phyloP scores from a whole-genome alignment of 1,140 invertebrate species.

The Lordiphosa collinella region DNA sequence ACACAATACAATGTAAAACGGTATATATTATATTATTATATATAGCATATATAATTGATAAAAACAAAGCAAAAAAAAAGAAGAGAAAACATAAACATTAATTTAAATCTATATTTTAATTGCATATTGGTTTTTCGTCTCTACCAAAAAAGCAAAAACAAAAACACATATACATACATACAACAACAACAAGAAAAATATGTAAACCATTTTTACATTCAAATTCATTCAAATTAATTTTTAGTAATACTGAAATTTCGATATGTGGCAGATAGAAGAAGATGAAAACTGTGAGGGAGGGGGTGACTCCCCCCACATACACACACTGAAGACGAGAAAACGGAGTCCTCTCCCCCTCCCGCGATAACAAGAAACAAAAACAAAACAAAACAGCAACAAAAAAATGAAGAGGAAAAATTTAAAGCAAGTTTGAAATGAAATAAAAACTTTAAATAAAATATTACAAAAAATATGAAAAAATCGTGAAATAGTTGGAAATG shows the following conservation, averaged over 20 bases:
- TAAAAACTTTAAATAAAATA: constrained; percentile 77
- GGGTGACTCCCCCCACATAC: constrained; percentile 6
- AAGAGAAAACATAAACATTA: constrained; percentile 31
- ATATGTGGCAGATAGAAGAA: constrained; percentile 34
- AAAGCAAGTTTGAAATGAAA: constrained; percentile 74
- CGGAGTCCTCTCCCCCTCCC: not conserved
- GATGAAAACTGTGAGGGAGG: constrained; percentile 6
- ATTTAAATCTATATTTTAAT: constrained; percentile 67
- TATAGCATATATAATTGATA: constrained; percentile 72
- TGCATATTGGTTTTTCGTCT: constrained; percentile 71
- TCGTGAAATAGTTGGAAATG: constrained; percentile 3
- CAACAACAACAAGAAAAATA: constrained; percentile 39
- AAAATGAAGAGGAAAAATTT: constrained; percentile 47
- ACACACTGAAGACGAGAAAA: constrained; percentile 4
- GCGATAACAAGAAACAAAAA: constrained; percentile 2
- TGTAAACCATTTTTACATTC: constrained; percentile 75
- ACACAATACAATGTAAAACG: constrained; percentile 71
- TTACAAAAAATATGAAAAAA: constrained; percentile 52
- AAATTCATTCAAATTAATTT: constrained; percentile 76
- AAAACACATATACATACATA: constrained; percentile 19
- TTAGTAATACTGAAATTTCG: constrained; percentile 73
- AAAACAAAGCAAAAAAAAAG: constrained; percentile 38
- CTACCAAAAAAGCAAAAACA: constrained; percentile 42
- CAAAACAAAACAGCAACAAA: constrained; percentile 4
- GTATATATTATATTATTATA: constrained; percentile 46